A percentile compares a stretch with the other conserved stretches of the same genome.
These are phyloP conservation scores for Xanthostigma xanthostigma DNA, from an alignment of 2,888 invertebrate species.

Conservation along the genomic window DNA sequence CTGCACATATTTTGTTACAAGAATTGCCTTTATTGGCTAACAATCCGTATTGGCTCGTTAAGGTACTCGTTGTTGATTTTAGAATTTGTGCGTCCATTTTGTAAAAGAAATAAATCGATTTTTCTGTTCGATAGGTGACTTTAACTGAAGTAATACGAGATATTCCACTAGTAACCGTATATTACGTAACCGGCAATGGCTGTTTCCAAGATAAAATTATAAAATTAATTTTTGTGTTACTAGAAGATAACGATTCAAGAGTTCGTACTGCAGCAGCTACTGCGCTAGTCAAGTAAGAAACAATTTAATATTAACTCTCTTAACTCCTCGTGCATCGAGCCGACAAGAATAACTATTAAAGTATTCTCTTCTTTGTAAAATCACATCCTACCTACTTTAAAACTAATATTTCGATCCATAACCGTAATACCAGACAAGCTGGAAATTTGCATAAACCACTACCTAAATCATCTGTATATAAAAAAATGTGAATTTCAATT, in stretches of 20 bases:
- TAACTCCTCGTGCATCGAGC: too few species aligned
- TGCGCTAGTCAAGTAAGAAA: slow-evolving; percentile 44
- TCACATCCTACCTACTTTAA: too few species aligned
- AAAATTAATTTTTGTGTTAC: slow-evolving; percentile 44
- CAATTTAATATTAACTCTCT: too few species aligned
- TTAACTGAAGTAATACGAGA: slow-evolving; percentile 44
- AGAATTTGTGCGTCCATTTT: slow-evolving; percentile 15
- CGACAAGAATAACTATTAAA: too few species aligned
- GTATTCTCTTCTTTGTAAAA: too few species aligned
- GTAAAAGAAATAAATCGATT: slow-evolving; percentile 1
- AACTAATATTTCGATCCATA: too few species aligned
- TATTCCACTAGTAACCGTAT: slow-evolving; percentile 41
- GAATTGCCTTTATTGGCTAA: slow-evolving; percentile 44
- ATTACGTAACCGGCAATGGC: slow-evolving; percentile 32
- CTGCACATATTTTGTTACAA: slow-evolving; percentile 41
- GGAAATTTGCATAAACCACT: too few species aligned
- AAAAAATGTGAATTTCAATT: too few species aligned
- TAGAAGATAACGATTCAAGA: slow-evolving; percentile 62
- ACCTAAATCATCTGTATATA: too few species aligned
- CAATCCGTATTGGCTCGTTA: slow-evolving; percentile 76
- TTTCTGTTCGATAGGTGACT: slow-evolving; percentile 34
- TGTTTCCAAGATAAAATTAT: slow-evolving; percentile 43
- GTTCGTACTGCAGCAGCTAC: slow-evolving; percentile 57
- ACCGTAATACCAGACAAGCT: too few species aligned
- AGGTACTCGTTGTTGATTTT: slow-evolving; percentile 36